Evolutionary conservation across 2,888 invertebrate species (phyloP).

Genomic region (Trichacis sp.): DNA sequence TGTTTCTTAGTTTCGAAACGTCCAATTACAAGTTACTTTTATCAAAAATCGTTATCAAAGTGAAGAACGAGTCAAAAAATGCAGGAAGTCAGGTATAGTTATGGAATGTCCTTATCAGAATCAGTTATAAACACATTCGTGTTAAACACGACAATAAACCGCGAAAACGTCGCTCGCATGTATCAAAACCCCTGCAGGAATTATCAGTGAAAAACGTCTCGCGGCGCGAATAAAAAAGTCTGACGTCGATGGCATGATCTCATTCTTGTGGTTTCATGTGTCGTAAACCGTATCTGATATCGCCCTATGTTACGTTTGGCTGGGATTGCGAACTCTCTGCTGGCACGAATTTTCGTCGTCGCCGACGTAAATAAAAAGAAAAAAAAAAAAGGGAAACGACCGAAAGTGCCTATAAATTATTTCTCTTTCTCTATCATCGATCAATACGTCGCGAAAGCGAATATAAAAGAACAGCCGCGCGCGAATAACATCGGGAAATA

Average conservation of each 20-base stretch:
- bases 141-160: conserved; percentile 27
- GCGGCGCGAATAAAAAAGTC: conserved; percentile 35
- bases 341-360: conserved; percentile 42
- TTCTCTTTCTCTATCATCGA: conserved; percentile 37
- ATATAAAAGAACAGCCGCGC: conserved; percentile 26
- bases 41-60: too few species aligned
- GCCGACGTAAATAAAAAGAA: conserved; percentile 21
- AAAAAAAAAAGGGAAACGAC: too few species aligned
- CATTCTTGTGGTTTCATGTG: conserved; percentile 47
- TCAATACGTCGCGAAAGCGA: conserved; percentile 29
- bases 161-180: conserved; percentile 19
- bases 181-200: conserved; percentile 36
- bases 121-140: too few species aligned
- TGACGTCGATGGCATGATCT: conserved; percentile 42
- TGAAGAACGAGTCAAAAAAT: too few species aligned
- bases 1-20: too few species aligned
- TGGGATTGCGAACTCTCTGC: conserved; percentile 29
- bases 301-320: conserved; percentile 37
- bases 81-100: too few species aligned
- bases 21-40: too few species aligned
- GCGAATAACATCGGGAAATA: conserved; percentile 25
- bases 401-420: conserved; percentile 42
- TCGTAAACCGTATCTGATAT: conserved; percentile 45
- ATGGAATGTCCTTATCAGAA: too few species aligned
- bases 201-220: conserved; percentile 36